Base-by-base conservation (phyloP, 1,140 invertebrate species). In the Drosophila elegans region DNA sequence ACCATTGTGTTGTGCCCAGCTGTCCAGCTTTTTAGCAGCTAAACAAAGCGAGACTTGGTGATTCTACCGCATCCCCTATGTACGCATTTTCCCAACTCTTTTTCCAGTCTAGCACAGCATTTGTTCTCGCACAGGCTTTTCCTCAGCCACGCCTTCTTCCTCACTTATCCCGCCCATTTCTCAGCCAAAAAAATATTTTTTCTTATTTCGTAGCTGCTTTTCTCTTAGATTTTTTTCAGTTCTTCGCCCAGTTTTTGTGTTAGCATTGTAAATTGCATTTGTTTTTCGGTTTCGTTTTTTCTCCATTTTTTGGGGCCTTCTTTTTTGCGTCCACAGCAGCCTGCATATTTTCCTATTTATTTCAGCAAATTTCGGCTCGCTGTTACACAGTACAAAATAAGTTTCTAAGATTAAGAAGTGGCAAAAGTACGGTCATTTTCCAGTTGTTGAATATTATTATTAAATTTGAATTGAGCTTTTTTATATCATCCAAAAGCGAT, bases 231-330 rank as follows among this genome's bases (percentile, higher is more conserved):
- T 59, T 59, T 75, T 45, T 45, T 36, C 46, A 25, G 44, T 27
- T 71, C 56, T 67, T 62, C 44, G 27, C 44, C 44, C 44, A 72
- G 45, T 71, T 79, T 59, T 60, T 64, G 21, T 78, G 78, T 86
- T 78, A 81, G 81, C 82, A 80, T 85, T 74, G 76, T 68, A 85
- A 86, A 85, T 85, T 86, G 78, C 68, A 86, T 81, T 83, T 67
- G 61, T 67, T 83, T 80, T 57, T 72, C 34, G 32, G 32, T 55
- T 36, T 54, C 42, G 3, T 36, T 13, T 34, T 25, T 42, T 71
- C 34, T 46, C 3, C 10, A 13, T 45, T 51, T 48, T 71, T 59
- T 38, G 29, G 21, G 41, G 52, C 29, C 52, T 44, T 54, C 5
- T 12, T 27, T 49, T 27, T 32, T 36, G 16, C 32, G 38, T 36